These are phyloP conservation scores for Byasa hedistus DNA, from an alignment of 2,888 invertebrate species.

Conservation along the genomic window DNA sequence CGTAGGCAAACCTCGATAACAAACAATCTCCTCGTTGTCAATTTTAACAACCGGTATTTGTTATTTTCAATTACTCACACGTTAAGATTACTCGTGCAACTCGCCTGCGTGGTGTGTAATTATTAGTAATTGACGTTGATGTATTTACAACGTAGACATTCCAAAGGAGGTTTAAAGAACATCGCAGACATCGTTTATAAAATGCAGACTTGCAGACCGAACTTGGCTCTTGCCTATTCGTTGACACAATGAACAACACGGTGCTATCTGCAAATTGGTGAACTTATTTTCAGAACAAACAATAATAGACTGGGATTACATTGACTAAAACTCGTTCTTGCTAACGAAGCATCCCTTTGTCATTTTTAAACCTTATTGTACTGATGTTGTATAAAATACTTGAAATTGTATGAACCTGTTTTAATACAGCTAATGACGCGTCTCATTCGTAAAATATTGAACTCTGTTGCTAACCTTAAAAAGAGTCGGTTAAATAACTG, in stretches of 20 bases:
- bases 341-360: slow-evolving; percentile 51
- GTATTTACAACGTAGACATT: slow-evolving; percentile 28
- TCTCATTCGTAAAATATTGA: slow-evolving; percentile 39
- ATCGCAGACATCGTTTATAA: slow-evolving; percentile 7
- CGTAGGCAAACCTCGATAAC: slow-evolving; percentile 15
- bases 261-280: slow-evolving; percentile 55
- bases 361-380: slow-evolving; percentile 70
- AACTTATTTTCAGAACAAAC: slow-evolving; percentile 49
- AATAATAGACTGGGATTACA: slow-evolving; percentile 64
- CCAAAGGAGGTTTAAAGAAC: slow-evolving; percentile 18
- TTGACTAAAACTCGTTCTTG: slow-evolving; percentile 30
- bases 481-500: slow-evolving; percentile 59
- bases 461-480: slow-evolving; percentile 59
- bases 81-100: slow-evolving; percentile 22
- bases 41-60: slow-evolving; percentile 28
- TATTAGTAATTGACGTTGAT: slow-evolving; percentile 30
- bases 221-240: background rate
- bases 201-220: slow-evolving; percentile 30
- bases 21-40: slow-evolving; percentile 27
- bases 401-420: slow-evolving; percentile 52
- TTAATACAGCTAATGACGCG: slow-evolving; percentile 52
- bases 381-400: slow-evolving; percentile 58
- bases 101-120: slow-evolving; percentile 22
- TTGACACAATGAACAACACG: slow-evolving; percentile 39
- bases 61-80: slow-evolving; percentile 30